Base-by-base conservation (phyloP, 2,888 invertebrate genomes). In the Sclerodermus sp. region DNA sequence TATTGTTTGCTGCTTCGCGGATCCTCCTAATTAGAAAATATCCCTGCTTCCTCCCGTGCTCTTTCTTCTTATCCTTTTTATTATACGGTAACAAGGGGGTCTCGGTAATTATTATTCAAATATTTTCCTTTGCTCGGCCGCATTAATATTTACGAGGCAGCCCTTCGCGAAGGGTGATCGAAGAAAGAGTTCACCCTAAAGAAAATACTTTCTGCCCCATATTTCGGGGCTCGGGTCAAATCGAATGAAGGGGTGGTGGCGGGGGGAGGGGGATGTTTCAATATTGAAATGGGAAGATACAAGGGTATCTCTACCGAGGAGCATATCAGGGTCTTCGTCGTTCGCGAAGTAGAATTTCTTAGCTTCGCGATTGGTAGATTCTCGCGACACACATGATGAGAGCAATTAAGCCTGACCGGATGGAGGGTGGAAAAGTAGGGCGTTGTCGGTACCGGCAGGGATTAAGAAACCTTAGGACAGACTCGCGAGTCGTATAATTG, bases 401-500 rank as follows among this genome's bases (percentile, higher is more conserved):
- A 67, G 70, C 70, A 74, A 74, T 73, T 74, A 74, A 66, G 58
- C 43, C 29, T 23, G 39, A 34, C 32, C 40, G 45, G 23, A 46
- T 45, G 44, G 54, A 57, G 57, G 57, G 53, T 45, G 60, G 46
- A 63, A 66, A 76, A 74, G 66, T 76, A 74, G 75, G 73, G 62
- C 75, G 70, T 70, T 69, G 68, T 62, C 62, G 69, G 69, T 72
- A 64, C 66, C 49, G 53, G 52, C 41, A 49, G 66, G 71, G 73
- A 76, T 75, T 74, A 76, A 73, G 75, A 76, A 75, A 66, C 75
- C 75, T 55, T 73, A 74, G 55, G n/a, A n/a, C 57, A 64, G 49
- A 61, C 62, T 62, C 55, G 58, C 49, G 56, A 62, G 55, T 53
- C 55, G 58, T 62, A 66, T 70, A 71, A 74, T 73, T 73, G 69